phyloP scores from a whole-genome alignment of 2,113 vertebrate genomes.

The Tachysurus vachellii region DNA sequence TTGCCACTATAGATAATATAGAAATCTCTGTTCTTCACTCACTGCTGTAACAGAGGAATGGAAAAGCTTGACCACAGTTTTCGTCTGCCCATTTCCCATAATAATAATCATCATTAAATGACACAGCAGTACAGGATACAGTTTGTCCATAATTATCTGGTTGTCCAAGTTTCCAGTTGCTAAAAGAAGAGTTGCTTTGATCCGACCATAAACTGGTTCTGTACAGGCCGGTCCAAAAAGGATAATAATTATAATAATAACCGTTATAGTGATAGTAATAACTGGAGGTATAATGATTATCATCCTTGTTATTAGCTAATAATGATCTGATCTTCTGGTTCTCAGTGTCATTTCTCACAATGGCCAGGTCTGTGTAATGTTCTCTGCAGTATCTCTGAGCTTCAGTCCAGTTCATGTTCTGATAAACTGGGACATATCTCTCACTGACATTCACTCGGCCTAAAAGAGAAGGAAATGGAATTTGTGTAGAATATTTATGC shows the following conservation, averaged over 20 bases:
- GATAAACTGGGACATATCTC: not conserved
- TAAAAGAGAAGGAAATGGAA: not conserved
- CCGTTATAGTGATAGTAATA: not conserved
- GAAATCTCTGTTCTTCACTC: no score
- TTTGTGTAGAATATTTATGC: not conserved
- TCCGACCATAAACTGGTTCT: conserved; percentile 39
- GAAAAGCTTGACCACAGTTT: no score
- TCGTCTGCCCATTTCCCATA: not conserved
- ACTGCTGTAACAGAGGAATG: no score
- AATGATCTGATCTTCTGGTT: conserved; percentile 12
- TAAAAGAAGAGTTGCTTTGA: conserved; percentile 41
- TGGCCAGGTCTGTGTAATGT: conserved; percentile 35
- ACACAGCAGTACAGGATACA: not conserved
- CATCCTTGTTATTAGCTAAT: rapidly evolving
- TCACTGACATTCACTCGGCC: not conserved
- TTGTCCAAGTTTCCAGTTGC: conserved; percentile 11
- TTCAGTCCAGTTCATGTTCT: conserved; percentile 13
- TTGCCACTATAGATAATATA: no score
- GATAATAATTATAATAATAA: not conserved
- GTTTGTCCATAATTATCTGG: conserved; percentile 18
- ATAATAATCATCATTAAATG: not conserved
- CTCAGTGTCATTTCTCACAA: conserved; percentile 34
- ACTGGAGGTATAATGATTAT: not conserved
- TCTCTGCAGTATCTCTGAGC: conserved; percentile 42
- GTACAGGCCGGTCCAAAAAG: conserved; percentile 32